Conservation (phyloP, 1,140 invertebrate species). For the Ylistrum balloti region DNA sequence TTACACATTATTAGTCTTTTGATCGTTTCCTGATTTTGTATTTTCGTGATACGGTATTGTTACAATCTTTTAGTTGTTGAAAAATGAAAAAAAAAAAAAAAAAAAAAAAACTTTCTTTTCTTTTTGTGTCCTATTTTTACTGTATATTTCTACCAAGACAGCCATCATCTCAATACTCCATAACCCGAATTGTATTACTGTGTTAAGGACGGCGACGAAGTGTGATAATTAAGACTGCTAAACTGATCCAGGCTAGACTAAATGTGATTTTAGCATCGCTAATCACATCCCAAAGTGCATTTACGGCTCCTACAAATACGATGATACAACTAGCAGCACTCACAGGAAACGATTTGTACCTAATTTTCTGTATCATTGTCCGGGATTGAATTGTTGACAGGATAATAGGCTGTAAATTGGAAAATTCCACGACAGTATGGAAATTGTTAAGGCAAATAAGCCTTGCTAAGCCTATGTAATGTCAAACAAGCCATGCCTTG, state of each 20-base stretch:
- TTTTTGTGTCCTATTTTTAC: too few relatives aligned
- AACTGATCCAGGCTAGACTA: neutral
- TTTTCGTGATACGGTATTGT: too few relatives aligned
- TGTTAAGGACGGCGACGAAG: neutral
- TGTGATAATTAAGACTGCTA: neutral
- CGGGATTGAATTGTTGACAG: neutral
- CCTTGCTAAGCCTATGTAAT: neutral
- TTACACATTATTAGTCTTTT: too few relatives aligned
- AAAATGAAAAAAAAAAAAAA: too few relatives aligned
- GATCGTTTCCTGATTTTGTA: too few relatives aligned
- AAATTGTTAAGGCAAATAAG: conserved; percentile 21
- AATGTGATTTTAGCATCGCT: neutral
- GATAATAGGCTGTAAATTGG: conserved; percentile 34
- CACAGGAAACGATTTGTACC: neutral
- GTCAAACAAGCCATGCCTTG: neutral
- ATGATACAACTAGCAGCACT: neutral
- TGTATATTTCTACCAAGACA: neutral
- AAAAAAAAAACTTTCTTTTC: too few relatives aligned
- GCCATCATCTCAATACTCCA: neutral
- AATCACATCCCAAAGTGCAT: neutral
- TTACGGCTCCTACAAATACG: neutral
- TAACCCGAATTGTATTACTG: neutral
- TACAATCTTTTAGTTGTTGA: too few relatives aligned
- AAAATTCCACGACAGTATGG: conserved; percentile 21
- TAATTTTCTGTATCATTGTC: neutral